A percentile compares a stretch with the other conserved stretches of the same genome.
phyloP scores from a whole-genome alignment of 1,140 invertebrate species.

The Philotrypesis tridentata region DNA sequence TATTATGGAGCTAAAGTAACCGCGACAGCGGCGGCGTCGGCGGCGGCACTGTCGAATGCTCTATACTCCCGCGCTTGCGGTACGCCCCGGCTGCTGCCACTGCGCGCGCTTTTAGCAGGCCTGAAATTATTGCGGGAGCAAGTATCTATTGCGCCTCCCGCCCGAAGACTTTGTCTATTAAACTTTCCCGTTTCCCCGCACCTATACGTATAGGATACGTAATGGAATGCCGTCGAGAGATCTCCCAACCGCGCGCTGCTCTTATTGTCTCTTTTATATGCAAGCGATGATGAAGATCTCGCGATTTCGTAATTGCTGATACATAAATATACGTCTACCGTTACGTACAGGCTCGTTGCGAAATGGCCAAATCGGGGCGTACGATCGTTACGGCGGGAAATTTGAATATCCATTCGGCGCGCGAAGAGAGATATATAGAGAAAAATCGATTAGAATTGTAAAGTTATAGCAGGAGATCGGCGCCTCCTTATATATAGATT shows the following conservation, averaged over 20 bases:
- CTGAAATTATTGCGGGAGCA: neutral
- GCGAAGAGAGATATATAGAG: too few species aligned
- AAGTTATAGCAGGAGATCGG: neutral
- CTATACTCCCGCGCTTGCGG: constrained; percentile 17
- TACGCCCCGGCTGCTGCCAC: neutral
- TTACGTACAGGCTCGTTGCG: neutral
- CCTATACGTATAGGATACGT: neutral
- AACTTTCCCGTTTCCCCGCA: neutral
- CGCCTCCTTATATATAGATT: neutral
- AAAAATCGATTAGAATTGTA: neutral
- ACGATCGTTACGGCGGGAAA: neutral
- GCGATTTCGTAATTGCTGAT: neutral
- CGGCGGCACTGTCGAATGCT: constrained; percentile 51
- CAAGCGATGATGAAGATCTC: neutral
- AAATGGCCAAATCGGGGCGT: neutral
- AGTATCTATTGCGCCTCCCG: constrained; percentile 22
- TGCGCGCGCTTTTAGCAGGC: neutral
- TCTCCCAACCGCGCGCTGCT: neutral
- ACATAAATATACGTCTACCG: too few species aligned
- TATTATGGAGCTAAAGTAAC: constrained; percentile 37
- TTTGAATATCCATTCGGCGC: neutral
- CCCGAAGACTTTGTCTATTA: constrained; percentile 16
- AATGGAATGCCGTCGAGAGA: neutral
- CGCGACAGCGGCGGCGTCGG: too few species aligned
- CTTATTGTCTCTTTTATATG: neutral